phyloP scores from a whole-genome alignment of 2,888 invertebrate species.

The Teinopalpus imperialis region DNA sequence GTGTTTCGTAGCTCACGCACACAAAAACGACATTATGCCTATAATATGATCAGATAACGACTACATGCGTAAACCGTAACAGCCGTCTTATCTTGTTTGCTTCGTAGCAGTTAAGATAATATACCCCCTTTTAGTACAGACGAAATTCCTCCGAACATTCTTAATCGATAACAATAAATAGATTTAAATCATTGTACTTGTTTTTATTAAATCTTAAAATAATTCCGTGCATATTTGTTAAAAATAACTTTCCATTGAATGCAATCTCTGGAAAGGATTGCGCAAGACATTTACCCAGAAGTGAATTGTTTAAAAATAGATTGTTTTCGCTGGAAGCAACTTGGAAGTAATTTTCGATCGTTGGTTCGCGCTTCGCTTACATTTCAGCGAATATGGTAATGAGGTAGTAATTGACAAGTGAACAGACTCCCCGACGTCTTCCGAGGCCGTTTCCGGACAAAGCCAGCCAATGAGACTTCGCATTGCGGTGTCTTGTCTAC shows the following conservation, averaged over 20 bases:
- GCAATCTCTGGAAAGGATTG: constrained; percentile 14
- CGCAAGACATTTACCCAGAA: constrained; percentile 16
- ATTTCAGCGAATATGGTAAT: constrained; percentile 41
- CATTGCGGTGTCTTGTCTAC: constrained; percentile 4
- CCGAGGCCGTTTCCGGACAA: constrained; percentile 23
- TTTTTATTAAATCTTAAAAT: too few relatives aligned
- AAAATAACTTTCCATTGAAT: constrained; percentile 7
- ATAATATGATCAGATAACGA: constrained; percentile 56
- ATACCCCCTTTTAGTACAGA: constrained; percentile 29
- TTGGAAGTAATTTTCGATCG: constrained; percentile 28
- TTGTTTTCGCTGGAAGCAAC: constrained; percentile 20
- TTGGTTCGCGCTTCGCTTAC: constrained; percentile 30
- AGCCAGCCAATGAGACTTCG: constrained; percentile 11
- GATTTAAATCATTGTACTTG: background rate
- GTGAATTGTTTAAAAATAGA: constrained; percentile 29
- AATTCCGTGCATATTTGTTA: too few relatives aligned
- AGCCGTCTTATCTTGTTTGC: constrained; percentile 61
- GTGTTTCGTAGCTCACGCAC: constrained; percentile 56
- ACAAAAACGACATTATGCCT: constrained; percentile 47
- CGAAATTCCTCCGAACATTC: constrained; percentile 25
- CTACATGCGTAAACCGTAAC: constrained; percentile 45
- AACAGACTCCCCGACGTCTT: constrained; percentile 36
- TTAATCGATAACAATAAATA: background rate
- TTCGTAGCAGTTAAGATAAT: constrained; percentile 45
- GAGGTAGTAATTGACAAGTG: constrained; percentile 42